Base-by-base conservation (phyloP, 2,797 vertebrate species). In the Rhodeus uyekii region DNA sequence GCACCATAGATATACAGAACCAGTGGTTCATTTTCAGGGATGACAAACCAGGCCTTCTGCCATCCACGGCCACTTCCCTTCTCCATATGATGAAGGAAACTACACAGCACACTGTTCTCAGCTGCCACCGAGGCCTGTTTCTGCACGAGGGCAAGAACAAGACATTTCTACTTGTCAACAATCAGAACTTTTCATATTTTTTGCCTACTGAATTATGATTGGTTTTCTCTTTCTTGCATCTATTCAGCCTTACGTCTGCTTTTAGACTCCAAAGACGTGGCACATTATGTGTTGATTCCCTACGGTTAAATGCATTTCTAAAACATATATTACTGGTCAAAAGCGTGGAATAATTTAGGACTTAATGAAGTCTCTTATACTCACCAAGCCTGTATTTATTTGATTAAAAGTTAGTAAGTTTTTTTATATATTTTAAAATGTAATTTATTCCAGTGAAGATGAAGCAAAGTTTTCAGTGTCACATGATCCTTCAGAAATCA, bases 1-100 rank as follows among this genome's bases (percentile, higher is more conserved):
- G 97, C 97, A 73, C 96, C 96, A 0, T 97, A 98, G 90, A 98
- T 90, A 87, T 98, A 98, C 39, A 98, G 95, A 80, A 98, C 97
- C 87, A 97, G 92, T 2, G 97, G 97, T 86, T 97, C 97, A 0
- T 95, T 97, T 64, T 96, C 96, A 0, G 97, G 97, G 76, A 97
- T 92, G 87, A 97, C 95, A 8, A 96, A 96, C 96, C 97, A 97
- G 53, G 95, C 96, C 84, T 96, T 97, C 91, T 96, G 96, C 96
- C 96, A 98, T 86, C 96, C 94, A 60, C 95, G 94, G 4, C 95
- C 96, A 3, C 91, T 92, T 18, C 96, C 95, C 79, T 96, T 97
- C 90, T 97, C 97, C 96, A 97, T 95, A 92, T 96, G 95, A 88
- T 97, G 94, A 65, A 98, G 92, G 86, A 96, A 97, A 87, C 96